Conservation (phyloP, 2,113 vertebrate genomes). For the Noctilio leporinus region DNA sequence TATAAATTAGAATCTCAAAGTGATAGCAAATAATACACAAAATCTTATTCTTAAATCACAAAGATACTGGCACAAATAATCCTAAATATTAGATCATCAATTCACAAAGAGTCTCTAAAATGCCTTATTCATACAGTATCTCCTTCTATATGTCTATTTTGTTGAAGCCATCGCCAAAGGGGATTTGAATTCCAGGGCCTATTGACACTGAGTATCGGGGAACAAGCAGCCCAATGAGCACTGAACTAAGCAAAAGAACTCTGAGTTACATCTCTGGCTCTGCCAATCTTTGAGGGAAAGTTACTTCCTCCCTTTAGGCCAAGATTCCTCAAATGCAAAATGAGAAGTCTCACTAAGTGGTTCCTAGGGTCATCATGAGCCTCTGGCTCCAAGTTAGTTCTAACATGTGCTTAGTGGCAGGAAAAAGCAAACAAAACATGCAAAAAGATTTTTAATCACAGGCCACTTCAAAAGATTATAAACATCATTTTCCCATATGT, state of each 20-base stretch:
- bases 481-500: not conserved
- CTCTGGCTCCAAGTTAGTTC: slow-evolving; percentile 8
- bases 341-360: not conserved
- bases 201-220: not conserved
- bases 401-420: not conserved
- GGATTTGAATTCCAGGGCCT: not conserved
- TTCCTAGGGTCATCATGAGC: not conserved
- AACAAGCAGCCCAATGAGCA: not conserved
- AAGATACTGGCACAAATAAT: not conserved
- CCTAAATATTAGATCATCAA: not conserved
- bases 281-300: not conserved
- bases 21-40: slow-evolving; percentile 1
- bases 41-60: not conserved
- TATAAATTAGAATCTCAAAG: not conserved
- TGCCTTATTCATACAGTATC: not conserved
- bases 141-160: not conserved
- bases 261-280: not conserved
- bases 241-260: not conserved
- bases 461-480: not conserved
- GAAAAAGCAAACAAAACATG: slow-evolving; percentile 34
- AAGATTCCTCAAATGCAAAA: slow-evolving; percentile 15
- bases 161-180: not conserved
- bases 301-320: not conserved
- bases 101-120: not conserved
- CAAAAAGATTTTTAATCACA: not conserved